A percentile compares a stretch with the other conserved stretches of the same genome.
phyloP scores from a whole-genome alignment of 2,113 vertebrate species.

The Glareola pratincola region DNA sequence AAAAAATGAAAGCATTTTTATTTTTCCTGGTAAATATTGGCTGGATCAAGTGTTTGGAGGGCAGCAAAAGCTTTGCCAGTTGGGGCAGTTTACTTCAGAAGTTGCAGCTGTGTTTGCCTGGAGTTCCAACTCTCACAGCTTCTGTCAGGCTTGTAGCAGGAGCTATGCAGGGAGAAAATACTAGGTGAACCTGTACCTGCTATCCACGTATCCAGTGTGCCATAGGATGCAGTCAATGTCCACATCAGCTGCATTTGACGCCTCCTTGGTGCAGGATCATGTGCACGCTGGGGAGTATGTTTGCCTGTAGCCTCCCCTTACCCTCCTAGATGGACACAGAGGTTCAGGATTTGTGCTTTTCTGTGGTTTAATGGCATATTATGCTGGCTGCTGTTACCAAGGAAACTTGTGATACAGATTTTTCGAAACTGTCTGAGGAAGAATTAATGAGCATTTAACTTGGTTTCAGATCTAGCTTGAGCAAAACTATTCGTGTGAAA shows the following conservation, averaged over 20 bases:
- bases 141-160: background rate
- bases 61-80: background rate
- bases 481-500: slow-evolving; percentile 4
- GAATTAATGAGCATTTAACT: slow-evolving; percentile 45
- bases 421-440: slow-evolving; percentile 5
- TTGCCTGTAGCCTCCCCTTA: background rate
- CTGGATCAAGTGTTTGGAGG: background rate
- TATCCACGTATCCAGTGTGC: fast-evolving
- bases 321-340: background rate
- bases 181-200: background rate
- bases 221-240: fast-evolving
- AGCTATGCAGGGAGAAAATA: background rate
- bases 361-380: background rate
- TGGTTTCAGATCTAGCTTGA: slow-evolving; percentile 2
- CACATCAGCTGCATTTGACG: too few relatives aligned
- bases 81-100: background rate
- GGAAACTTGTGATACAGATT: slow-evolving; percentile 24
- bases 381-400: slow-evolving; percentile 29
- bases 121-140: background rate
- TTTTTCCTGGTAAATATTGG: background rate
- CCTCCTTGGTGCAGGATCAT: background rate
- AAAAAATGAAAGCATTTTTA: background rate
- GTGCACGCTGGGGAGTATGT: fast-evolving
- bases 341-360: background rate
- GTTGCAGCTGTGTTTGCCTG: background rate